Evolutionary conservation across 2,888 invertebrate genomes (phyloP), one percentile per base, ranked within the genome.

Genomic region (Nomada lathburiana): DNA sequence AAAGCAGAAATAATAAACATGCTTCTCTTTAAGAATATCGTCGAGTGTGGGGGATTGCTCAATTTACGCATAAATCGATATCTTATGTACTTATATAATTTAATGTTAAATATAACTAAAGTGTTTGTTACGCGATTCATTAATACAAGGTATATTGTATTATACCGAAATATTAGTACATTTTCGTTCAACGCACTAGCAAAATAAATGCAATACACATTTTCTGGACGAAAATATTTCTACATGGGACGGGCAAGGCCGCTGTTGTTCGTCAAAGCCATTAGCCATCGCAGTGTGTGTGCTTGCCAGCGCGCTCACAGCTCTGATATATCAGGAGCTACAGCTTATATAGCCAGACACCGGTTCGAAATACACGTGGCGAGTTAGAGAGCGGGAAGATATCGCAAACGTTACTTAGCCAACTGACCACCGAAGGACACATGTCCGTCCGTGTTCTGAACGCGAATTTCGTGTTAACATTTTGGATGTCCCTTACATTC

Each of bases 381-480:
- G 69, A 47, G 64, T 53, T 36, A 68, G 82, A 71, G 74, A 80
- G 50, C 23, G 67, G 64, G 62, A 80, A 59, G 55, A 50, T 76
- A 70, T 71, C 79, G 79, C 82, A 74, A 82, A 80, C 82, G 79
- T 78, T 78, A 80, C 83, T 76, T 81, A 83, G 82, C 79, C 77
- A 81, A 76, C 82, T 82, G 83, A 60, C 81, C 75, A 53, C 74
- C 78, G 84, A 84, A 85, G 80, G 84, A 84, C 84, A 81, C 84
- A 76, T 82, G 79, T 77, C 84, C 83, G 81, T 81, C 77, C 81
- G 26, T 75, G 83, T 81, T 20, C 10, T 0, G n/a, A 0, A 53
- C 53, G 53, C 83, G 83, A 79, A 80, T 75, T 80, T 83, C 85
- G 82, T 80, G 80, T 78, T 80, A 79, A 82, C 76, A 81, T 73